Conservation (phyloP, 2,797 vertebrate species). For the Amblyopsis hoosieri region DNA sequence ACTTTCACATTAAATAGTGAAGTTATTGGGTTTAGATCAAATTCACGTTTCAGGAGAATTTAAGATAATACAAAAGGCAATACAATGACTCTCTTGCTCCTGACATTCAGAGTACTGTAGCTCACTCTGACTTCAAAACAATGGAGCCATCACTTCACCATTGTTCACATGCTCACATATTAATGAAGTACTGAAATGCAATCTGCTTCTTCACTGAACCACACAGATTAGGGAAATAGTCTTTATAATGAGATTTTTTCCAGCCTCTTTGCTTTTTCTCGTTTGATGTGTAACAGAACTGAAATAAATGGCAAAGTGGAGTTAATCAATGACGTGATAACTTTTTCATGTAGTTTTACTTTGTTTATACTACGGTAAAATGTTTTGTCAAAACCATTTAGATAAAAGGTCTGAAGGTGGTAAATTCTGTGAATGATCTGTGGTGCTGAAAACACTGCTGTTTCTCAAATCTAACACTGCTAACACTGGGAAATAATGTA, state of each 20-base stretch:
- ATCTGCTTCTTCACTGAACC: slow-evolving; percentile 73
- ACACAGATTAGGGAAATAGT: slow-evolving; percentile 68
- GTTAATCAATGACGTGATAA: slow-evolving; percentile 14
- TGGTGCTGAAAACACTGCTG: background rate
- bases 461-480: no score
- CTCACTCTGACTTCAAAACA: slow-evolving; percentile 58
- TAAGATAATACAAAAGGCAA: slow-evolving; percentile 11
- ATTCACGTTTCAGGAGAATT: slow-evolving; percentile 9
- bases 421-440: no score
- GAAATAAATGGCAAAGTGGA: slow-evolving; percentile 20
- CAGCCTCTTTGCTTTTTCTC: slow-evolving; percentile 52
- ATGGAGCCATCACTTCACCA: slow-evolving; percentile 61
- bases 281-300: slow-evolving; percentile 54
- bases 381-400: background rate
- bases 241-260: slow-evolving; percentile 70
- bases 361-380: background rate
- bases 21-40: no score
- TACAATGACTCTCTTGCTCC: slow-evolving; percentile 42
- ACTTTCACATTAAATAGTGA: no score
- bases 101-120: slow-evolving; percentile 40
- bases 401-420: no score
- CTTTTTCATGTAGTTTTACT: slow-evolving; percentile 22
- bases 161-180: slow-evolving; percentile 72
- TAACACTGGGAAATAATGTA: no score
- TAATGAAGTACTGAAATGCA: slow-evolving; percentile 76